A percentile compares a stretch with the other conserved stretches of the same genome.
These are phyloP conservation scores for Anhinga rufa DNA, from an alignment of 2,113 vertebrate genomes.

Conservation along the genomic window DNA sequence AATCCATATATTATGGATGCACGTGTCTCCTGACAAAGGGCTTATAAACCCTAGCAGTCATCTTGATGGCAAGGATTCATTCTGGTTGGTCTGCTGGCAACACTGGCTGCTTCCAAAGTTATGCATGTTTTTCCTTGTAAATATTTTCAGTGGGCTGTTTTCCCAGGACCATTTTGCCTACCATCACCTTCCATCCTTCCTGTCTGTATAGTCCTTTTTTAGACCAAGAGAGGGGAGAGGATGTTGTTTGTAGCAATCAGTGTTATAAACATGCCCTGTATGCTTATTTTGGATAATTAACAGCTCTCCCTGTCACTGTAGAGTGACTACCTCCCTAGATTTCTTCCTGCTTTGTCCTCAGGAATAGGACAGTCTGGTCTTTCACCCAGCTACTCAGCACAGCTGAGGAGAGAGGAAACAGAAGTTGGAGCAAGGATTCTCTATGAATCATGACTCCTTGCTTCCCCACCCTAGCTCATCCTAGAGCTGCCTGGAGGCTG, in stretches of 20 bases:
- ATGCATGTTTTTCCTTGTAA: not conserved
- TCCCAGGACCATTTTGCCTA: not conserved
- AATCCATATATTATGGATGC: not conserved
- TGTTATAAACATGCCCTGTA: not conserved
- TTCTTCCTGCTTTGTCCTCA: not conserved
- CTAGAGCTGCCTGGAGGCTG: not conserved
- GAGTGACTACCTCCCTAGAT: not conserved
- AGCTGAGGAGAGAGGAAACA: not conserved
- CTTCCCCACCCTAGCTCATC: not conserved
- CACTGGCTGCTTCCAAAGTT: not conserved
- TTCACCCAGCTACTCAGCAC: not conserved
- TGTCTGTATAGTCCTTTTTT: not conserved
- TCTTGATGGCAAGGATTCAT: not conserved
- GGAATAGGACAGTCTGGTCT: not conserved
- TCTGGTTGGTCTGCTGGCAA: not conserved
- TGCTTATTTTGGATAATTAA: not conserved
- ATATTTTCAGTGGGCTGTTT: conserved; percentile 23
- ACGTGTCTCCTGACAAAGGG: not conserved
- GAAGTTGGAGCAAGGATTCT: not conserved
- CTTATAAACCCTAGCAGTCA: not conserved
- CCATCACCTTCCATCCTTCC: not conserved
- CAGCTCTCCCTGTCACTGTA: not conserved
- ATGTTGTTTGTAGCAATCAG: not conserved
- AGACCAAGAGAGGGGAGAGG: not conserved
- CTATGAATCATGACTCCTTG: not conserved